These are phyloP conservation scores for Tetragonisca angustula DNA, from an alignment of 2,888 invertebrate genomes.

Conservation along the genomic window DNA sequence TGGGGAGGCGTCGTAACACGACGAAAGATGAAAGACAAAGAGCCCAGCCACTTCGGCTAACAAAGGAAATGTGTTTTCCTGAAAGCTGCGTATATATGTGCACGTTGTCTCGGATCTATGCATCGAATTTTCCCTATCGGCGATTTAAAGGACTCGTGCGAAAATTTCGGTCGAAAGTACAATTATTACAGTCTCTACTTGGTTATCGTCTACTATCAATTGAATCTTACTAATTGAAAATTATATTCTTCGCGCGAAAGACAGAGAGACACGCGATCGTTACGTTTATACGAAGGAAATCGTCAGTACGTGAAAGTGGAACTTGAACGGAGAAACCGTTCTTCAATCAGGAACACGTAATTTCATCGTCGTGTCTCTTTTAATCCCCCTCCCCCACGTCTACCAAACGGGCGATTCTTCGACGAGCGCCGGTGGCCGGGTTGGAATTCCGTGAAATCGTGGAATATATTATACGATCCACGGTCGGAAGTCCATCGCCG, in stretches of 20 bases:
- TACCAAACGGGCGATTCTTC: not conserved
- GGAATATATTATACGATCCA: conserved; percentile 39
- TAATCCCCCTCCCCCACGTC: not conserved
- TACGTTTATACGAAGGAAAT: not conserved
- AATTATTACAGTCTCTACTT: not conserved
- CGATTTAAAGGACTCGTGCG: not conserved
- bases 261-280: not conserved
- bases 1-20: conserved; percentile 59
- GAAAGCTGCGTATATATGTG: conserved; percentile 20
- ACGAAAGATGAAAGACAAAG: conserved; percentile 80
- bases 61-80: conserved; percentile 64
- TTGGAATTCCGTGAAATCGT: conserved; percentile 50
- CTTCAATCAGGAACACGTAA: not conserved
- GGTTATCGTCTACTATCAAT: not conserved
- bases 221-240: not conserved
- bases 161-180: not conserved
- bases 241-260: not conserved
- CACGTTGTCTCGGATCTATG: conserved; percentile 5
- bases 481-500: conserved; percentile 45
- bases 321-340: not conserved
- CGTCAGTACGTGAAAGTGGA: not conserved
- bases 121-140: not conserved
- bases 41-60: conserved; percentile 60
- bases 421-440: not conserved
- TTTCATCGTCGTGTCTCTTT: not conserved